Percentiles rank a stretch among this genome's conserved stretches.
phyloP scores from a whole-genome alignment of 2,797 vertebrate species.

The Amblyopsis hoosieri region DNA sequence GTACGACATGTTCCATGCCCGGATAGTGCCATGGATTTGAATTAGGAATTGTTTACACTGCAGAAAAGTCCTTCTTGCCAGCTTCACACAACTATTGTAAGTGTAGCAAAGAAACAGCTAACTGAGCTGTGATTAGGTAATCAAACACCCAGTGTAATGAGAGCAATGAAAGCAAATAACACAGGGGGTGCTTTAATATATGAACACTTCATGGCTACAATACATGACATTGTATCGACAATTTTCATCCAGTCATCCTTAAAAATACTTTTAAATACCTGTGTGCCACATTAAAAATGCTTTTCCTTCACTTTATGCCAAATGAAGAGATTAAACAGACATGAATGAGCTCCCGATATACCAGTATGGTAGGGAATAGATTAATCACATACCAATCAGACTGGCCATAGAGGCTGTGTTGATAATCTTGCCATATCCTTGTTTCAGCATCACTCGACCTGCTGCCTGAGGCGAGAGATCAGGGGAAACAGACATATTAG shows the following conservation, averaged over 20 bases:
- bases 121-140: too few species aligned
- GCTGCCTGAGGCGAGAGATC: constrained; percentile 89
- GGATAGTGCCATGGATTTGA: too few species aligned
- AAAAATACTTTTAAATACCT: neutral
- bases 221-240: too few species aligned
- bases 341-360: constrained; percentile 62
- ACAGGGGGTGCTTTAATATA: too few species aligned
- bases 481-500: constrained; percentile 71
- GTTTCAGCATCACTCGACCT: constrained; percentile 92
- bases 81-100: too few species aligned
- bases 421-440: constrained; percentile 96
- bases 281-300: constrained; percentile 18
- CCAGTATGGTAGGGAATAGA: constrained; percentile 47
- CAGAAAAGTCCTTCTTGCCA: too few species aligned
- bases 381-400: constrained; percentile 95
- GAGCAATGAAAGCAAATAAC: too few species aligned
- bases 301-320: constrained; percentile 38
- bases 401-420: constrained; percentile 94
- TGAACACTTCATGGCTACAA: too few species aligned
- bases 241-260: too few species aligned
- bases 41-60: too few species aligned
- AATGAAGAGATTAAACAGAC: constrained; percentile 64
- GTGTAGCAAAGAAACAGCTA: too few species aligned
- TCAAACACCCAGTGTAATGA: too few species aligned
- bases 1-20: neutral